Evolutionary conservation across 2,888 invertebrate genomes (phyloP).

Genomic region (Diplolepis rosae): DNA sequence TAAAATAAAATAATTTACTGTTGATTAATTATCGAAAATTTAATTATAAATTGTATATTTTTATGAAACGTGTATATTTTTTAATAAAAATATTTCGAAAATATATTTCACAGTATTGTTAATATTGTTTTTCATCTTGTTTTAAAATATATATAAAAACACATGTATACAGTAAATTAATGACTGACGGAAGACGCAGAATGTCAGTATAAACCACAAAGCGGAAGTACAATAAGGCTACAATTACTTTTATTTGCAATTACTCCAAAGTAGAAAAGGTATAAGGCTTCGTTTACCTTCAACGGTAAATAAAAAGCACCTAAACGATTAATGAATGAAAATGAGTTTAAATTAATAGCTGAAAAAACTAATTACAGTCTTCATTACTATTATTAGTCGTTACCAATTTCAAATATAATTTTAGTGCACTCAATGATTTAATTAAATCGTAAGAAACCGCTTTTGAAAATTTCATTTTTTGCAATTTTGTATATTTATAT

Average conservation of each 20-base stretch:
- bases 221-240: constrained; percentile 17
- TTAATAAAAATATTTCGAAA: too few species aligned
- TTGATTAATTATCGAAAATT: too few species aligned
- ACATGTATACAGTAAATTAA: neutral
- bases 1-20: too few species aligned
- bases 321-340: neutral
- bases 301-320: neutral
- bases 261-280: constrained; percentile 18
- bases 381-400: neutral
- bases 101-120: too few species aligned
- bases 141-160: neutral
- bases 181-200: neutral
- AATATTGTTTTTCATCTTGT: neutral
- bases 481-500: too few species aligned
- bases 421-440: neutral
- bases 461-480: too few species aligned
- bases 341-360: neutral
- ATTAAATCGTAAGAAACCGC: neutral
- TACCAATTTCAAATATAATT: neutral
- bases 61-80: too few species aligned
- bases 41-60: too few species aligned
- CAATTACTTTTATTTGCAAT: constrained; percentile 25
- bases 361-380: neutral
- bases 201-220: neutral
- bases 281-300: neutral